Percentiles rank a stretch among this genome's conserved stretches.
phyloP scores from a whole-genome alignment of 1,140 invertebrate species.

The Eriosoma lanigerum region DNA sequence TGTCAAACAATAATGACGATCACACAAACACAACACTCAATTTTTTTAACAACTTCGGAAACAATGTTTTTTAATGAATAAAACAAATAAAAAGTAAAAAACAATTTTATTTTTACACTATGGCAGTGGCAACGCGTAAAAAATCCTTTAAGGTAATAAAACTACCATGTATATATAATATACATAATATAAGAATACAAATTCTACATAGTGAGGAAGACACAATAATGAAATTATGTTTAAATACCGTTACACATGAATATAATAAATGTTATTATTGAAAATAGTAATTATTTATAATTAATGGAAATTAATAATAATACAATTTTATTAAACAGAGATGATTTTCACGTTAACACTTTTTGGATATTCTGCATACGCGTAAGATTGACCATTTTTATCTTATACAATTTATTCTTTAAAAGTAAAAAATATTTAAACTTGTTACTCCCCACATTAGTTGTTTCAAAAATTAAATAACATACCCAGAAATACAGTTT shows the following conservation, averaged over 20 bases:
- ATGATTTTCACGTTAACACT: background rate
- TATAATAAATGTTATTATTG: too few relatives aligned
- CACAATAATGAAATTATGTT: slow-evolving; percentile 37
- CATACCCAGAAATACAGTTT: too few relatives aligned
- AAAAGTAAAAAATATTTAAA: background rate
- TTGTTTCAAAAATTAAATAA: too few relatives aligned
- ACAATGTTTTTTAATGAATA: background rate
- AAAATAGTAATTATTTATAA: too few relatives aligned
- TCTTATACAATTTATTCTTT: background rate
- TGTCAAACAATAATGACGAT: too few relatives aligned
- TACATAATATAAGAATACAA: slow-evolving; percentile 19
- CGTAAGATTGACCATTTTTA: background rate
- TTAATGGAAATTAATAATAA: too few relatives aligned
- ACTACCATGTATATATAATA: background rate
- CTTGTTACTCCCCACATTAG: too few relatives aligned
- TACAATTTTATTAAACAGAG: background rate
- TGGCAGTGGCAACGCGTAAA: slow-evolving; percentile 44
- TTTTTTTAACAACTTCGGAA: too few relatives aligned
- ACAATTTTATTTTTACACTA: background rate
- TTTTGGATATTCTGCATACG: background rate
- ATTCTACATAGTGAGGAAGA: slow-evolving; percentile 38
- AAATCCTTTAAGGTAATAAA: background rate
- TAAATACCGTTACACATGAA: background rate
- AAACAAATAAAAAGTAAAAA: background rate
- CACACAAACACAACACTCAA: too few relatives aligned